Evolutionary conservation across 2,797 vertebrate genomes (phyloP).

Genomic region (Gila robusta): DNA sequence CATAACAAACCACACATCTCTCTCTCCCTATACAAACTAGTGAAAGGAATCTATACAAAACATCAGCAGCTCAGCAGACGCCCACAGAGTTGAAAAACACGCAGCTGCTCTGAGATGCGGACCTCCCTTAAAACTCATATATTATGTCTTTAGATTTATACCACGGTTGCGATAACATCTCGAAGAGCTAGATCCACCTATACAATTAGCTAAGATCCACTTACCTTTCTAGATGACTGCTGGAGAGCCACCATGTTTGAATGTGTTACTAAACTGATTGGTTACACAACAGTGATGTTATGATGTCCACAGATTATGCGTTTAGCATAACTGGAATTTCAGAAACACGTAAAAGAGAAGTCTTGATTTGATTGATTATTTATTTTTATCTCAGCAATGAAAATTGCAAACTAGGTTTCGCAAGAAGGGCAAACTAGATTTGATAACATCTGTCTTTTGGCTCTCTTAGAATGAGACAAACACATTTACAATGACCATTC

Average conservation of each 20-base stretch:
- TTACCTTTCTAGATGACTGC: background rate
- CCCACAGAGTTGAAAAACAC: background rate
- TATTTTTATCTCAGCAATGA: background rate
- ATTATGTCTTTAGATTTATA: slow-evolving; percentile 9
- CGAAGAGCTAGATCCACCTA: background rate
- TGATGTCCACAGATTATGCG: background rate
- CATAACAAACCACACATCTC: slow-evolving; percentile 23
- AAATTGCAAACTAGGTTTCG: background rate
- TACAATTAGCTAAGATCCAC: background rate
- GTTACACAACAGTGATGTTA: background rate
- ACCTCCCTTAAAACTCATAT: background rate
- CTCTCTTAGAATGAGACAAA: slow-evolving; percentile 45
- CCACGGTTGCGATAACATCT: background rate
- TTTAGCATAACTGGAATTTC: background rate
- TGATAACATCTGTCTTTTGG: slow-evolving; percentile 20
- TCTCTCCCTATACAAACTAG: slow-evolving; percentile 15
- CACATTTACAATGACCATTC: slow-evolving; percentile 40
- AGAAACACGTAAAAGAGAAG: slow-evolving; percentile 1
- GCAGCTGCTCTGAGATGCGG: background rate
- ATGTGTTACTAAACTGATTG: background rate
- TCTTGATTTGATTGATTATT: background rate
- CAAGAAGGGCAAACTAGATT: background rate
- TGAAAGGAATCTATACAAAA: slow-evolving; percentile 28
- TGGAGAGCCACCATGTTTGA: background rate
- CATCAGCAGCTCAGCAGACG: slow-evolving; percentile 1